These are phyloP conservation scores for Seira musarum DNA, from an alignment of 2,888 invertebrate species.

Conservation along the genomic window DNA sequence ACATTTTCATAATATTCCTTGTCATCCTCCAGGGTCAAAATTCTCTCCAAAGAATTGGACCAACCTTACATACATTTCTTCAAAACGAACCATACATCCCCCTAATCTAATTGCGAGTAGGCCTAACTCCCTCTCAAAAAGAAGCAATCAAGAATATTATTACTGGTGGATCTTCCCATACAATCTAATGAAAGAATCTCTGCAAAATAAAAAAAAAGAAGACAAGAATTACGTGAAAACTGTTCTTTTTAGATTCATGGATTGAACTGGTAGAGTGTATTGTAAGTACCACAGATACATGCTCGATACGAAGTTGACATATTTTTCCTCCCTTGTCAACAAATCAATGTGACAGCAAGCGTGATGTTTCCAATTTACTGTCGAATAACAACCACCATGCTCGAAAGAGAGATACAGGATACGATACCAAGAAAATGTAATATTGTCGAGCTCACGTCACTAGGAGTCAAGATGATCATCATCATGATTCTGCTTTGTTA, in stretches of 20 bases:
- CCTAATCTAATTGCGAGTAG: not conserved
- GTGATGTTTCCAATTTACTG: constrained; percentile 58
- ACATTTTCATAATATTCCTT: not conserved
- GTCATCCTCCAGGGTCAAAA: not conserved
- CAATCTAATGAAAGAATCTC: not conserved
- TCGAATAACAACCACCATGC: constrained; percentile 37
- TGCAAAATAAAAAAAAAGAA: not conserved
- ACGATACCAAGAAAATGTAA: not conserved
- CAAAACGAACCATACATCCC: too few relatives aligned
- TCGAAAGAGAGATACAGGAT: not conserved
- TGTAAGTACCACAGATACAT: too few relatives aligned
- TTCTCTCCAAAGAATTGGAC: not conserved
- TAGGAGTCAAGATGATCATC: not conserved
- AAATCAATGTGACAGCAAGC: constrained; percentile 57
- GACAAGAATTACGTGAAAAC: not conserved
- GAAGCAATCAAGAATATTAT: not conserved
- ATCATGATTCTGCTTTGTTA: not conserved
- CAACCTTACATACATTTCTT: too few relatives aligned
- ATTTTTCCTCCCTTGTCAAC: constrained; percentile 39
- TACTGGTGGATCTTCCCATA: not conserved
- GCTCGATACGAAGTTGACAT: constrained; percentile 30
- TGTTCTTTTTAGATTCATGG: not conserved
- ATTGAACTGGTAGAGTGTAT: not conserved
- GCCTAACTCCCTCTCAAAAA: not conserved
- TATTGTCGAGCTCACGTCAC: constrained; percentile 12